Evolutionary conservation across 2,888 invertebrate species (phyloP).

Genomic region (Nomada fabriciana): DNA sequence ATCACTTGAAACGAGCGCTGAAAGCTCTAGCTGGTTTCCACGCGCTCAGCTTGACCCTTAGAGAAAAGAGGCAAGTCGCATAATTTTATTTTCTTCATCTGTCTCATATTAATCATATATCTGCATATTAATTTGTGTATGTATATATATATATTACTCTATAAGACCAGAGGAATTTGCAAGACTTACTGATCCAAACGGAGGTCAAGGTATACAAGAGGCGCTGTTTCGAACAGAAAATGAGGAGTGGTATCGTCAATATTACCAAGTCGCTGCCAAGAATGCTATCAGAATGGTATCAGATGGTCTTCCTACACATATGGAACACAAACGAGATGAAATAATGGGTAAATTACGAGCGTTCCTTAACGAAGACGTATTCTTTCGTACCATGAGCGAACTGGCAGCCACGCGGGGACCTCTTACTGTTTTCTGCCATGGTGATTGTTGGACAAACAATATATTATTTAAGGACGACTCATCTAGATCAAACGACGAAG

Average conservation of each 20-base stretch:
- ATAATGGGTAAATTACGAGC: slow-evolving; percentile 87
- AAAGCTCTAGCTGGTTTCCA: slow-evolving; percentile 85
- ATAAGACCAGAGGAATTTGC: slow-evolving; percentile 81
- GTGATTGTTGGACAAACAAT: slow-evolving; percentile 92
- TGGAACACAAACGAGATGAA: slow-evolving; percentile 83
- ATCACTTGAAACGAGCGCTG: slow-evolving; percentile 82
- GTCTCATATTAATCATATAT: neutral
- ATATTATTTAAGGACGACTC: slow-evolving; percentile 87
- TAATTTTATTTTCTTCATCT: neutral
- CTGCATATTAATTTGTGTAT: neutral
- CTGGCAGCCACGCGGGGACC: slow-evolving; percentile 88
- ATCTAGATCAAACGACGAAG: slow-evolving; percentile 69
- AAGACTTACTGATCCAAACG: slow-evolving; percentile 75
- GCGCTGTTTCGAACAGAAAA: slow-evolving; percentile 89
- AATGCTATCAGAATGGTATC: slow-evolving; percentile 89
- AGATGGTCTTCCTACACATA: slow-evolving; percentile 79
- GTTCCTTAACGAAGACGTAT: slow-evolving; percentile 88
- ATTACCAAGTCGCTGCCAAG: slow-evolving; percentile 88
- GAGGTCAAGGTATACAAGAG: slow-evolving; percentile 82
- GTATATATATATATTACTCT: slow-evolving; percentile 9
- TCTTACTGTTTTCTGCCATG: slow-evolving; percentile 89
- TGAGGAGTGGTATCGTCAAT: slow-evolving; percentile 89
- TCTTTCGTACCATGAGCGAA: slow-evolving; percentile 89
- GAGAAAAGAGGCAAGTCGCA: slow-evolving; percentile 77
- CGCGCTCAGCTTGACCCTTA: slow-evolving; percentile 84